phyloP scores from a whole-genome alignment of 2,113 vertebrate species.

The Otis tarda region DNA sequence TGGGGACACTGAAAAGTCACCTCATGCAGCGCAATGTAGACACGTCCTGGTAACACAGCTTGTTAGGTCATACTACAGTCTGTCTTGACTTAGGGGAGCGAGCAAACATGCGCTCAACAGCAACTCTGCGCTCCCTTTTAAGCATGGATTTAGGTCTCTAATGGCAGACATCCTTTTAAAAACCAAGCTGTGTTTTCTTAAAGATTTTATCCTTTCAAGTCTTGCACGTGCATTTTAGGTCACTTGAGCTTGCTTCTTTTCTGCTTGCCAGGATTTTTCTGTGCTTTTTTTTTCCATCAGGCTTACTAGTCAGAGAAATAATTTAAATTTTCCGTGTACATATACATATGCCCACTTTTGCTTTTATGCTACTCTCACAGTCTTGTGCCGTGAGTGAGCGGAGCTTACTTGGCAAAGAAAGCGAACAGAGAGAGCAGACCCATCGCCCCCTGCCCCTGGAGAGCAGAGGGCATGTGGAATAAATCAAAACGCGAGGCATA shows the following conservation, averaged over 20 bases:
- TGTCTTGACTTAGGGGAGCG: neutral
- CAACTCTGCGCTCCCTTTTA: neutral
- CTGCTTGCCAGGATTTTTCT: neutral
- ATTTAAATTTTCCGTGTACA: neutral
- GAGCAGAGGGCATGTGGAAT: conserved; percentile 73
- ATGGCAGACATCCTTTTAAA: neutral
- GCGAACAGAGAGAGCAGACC: conserved; percentile 70
- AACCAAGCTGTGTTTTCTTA: conserved; percentile 11
- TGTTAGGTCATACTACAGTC: neutral
- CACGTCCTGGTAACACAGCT: neutral
- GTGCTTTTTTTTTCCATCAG: neutral
- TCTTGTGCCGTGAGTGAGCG: neutral
- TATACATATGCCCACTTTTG: neutral
- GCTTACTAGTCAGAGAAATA: neutral
- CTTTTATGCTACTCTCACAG: neutral
- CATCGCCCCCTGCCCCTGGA: conserved; percentile 50
- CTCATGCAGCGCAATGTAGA: fast-evolving
- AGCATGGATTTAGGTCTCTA: neutral
- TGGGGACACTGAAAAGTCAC: neutral
- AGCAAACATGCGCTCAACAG: neutral
- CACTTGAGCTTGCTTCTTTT: neutral
- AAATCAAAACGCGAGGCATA: conserved; percentile 68
- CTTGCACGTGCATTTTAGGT: neutral
- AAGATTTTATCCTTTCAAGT: neutral
- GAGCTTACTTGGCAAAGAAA: conserved; percentile 47